These are phyloP conservation scores for Sigmodon hispidus DNA, from an alignment of 2,113 vertebrate species.

Conservation along the genomic window DNA sequence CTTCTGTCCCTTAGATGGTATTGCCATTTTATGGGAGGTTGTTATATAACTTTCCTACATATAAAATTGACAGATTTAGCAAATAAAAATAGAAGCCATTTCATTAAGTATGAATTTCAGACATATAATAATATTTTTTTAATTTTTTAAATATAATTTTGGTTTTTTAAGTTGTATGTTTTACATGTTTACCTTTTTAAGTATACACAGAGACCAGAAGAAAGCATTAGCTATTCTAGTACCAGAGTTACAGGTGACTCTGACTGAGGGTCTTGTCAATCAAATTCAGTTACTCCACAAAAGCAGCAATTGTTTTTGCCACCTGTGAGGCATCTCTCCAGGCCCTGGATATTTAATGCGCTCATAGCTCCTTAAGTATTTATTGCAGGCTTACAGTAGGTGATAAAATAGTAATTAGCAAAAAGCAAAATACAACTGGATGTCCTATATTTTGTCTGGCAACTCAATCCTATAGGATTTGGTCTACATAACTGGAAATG, in stretches of 20 bases:
- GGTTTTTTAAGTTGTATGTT: background rate
- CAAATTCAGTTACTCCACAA: background rate
- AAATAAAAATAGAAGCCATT: background rate
- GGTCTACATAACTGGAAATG: background rate
- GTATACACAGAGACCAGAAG: background rate
- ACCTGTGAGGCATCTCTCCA: background rate
- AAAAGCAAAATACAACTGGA: background rate
- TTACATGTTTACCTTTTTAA: background rate
- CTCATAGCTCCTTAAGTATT: background rate
- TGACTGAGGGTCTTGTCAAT: background rate
- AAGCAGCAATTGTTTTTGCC: background rate
- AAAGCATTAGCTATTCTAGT: background rate
- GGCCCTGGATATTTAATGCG: background rate
- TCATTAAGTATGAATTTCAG: constrained; percentile 34
- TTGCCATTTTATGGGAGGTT: background rate
- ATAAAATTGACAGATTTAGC: background rate
- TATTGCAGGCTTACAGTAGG: background rate
- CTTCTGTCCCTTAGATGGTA: background rate
- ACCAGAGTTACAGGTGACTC: background rate
- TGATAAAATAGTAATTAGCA: background rate
- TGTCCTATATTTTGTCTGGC: background rate
- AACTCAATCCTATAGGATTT: background rate
- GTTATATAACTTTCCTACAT: background rate
- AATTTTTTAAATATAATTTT: background rate
- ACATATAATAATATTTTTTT: background rate